A percentile compares a stretch with the other conserved stretches of the same genome.
phyloP scores from a whole-genome alignment of 2,888 invertebrate genomes.

The Fragum sueziense region DNA sequence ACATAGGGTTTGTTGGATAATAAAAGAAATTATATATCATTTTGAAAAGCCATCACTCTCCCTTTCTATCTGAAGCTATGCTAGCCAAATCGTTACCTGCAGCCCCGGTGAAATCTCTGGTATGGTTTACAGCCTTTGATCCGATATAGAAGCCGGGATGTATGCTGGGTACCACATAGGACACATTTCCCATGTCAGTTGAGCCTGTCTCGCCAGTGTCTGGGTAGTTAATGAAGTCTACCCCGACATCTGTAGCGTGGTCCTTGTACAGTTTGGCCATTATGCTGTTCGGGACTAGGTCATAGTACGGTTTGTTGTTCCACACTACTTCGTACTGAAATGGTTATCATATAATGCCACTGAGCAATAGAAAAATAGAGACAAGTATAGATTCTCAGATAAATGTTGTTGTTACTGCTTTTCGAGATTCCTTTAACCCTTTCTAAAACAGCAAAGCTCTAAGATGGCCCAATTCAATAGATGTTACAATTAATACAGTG shows the following conservation, averaged over 20 bases:
- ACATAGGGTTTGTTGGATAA: no score
- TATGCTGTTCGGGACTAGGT: slow-evolving; percentile 69
- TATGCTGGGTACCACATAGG: slow-evolving; percentile 74
- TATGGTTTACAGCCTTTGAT: slow-evolving; percentile 72
- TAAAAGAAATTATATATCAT: no score
- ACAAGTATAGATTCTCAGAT: no score
- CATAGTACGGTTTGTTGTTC: slow-evolving; percentile 58
- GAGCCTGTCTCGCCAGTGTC: slow-evolving; percentile 62
- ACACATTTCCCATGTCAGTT: slow-evolving; percentile 79
- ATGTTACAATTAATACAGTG: no score
- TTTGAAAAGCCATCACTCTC: no score
- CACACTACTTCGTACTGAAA: slow-evolving; percentile 47
- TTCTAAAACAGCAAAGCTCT: background rate
- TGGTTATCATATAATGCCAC: background rate
- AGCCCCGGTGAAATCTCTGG: slow-evolving; percentile 74
- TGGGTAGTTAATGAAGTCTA: slow-evolving; percentile 57
- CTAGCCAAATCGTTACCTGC: no score
- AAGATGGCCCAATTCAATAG: background rate
- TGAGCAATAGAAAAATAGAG: background rate
- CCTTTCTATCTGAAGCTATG: no score
- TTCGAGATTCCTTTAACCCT: background rate
- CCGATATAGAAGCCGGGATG: slow-evolving; percentile 61
- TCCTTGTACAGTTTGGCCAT: slow-evolving; percentile 69
- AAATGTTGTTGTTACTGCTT: no score
- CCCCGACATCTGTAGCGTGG: slow-evolving; percentile 69